Evolutionary conservation across 2,888 invertebrate species (phyloP), one percentile per base, ranked within the genome.

Genomic region (Spisula solida): DNA sequence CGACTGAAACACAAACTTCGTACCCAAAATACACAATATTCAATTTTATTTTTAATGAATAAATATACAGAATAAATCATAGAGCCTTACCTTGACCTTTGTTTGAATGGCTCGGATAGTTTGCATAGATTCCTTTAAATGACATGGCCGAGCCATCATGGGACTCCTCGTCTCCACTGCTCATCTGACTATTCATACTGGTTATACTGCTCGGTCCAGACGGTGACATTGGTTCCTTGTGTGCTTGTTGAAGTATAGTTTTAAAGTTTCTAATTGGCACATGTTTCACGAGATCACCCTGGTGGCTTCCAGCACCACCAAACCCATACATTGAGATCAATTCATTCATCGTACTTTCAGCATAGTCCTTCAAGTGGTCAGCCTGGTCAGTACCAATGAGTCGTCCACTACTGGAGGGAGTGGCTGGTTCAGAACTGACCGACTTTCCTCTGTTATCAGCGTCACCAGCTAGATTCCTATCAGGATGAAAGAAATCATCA

Each of bases 341-440:
- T 95, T 98, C 98, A 94, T 98, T 97, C 98, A 98, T 98, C 16
- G 98, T 98, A 94, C 98, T 98, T 97, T 98, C 98, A 5, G 98
- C 98, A 96, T 98, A 98, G 95, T 98, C 98, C 94, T 98, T 97
- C 96, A 98, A 84, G 70, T 92, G 93, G 34, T 90, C 91, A 51
- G 88, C 90, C 60, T 91, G 90, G 14, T 92, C 92, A 14, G 79
- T 85, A 31, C 86, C 86, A 20, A 56, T 55, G 10, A 88, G 85
- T 25, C 34, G 78, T 18, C 48, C 29, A 82, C 55, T 56, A n/a
- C 82, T 86, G 18, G 47, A 34, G 14, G 84, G 29, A 1, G 70
- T 48, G 34, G 51, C 75, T 41, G 48, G 41, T 51, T n/a, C 20
- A 31, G 83, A 88, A 25, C 60, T 29, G n/a, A 51, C 82, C 18